A percentile compares a stretch with the other conserved stretches of the same genome.
Evolutionary conservation across 2,113 vertebrate genomes (phyloP).

Genomic region (Stigmatopora nigra): DNA sequence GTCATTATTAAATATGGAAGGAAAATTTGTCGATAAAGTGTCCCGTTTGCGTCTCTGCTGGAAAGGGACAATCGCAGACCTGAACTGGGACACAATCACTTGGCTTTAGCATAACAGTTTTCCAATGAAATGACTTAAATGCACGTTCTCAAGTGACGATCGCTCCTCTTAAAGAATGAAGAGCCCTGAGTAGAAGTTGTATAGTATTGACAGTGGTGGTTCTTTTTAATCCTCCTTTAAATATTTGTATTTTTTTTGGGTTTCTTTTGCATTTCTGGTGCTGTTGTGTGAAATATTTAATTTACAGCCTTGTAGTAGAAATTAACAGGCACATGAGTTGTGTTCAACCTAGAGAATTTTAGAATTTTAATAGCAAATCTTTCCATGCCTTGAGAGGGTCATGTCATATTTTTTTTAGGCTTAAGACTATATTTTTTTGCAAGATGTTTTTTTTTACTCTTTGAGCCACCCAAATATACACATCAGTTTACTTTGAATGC

Average conservation of each 20-base stretch:
- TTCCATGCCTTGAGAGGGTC: background rate
- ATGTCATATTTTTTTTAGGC: background rate
- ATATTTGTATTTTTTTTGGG: constrained; percentile 6
- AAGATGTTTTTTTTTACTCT: background rate
- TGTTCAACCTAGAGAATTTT: background rate
- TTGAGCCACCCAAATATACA: background rate
- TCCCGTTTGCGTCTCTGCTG: constrained; percentile 52
- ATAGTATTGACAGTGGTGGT: constrained; percentile 35
- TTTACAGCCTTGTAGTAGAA: background rate
- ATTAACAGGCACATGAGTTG: constrained; percentile 7
- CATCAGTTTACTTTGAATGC: background rate
- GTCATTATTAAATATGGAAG: constrained; percentile 26
- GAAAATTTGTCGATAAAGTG: constrained; percentile 1
- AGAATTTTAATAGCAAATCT: background rate
- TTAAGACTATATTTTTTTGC: background rate
- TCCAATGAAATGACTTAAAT: constrained; percentile 17
- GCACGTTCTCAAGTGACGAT: constrained; percentile 26
- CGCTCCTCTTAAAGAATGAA: constrained; percentile 31
- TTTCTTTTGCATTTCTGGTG: background rate
- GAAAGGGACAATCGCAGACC: constrained; percentile 42
- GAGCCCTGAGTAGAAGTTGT: constrained; percentile 24
- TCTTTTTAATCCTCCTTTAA: constrained; percentile 13
- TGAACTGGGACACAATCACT: constrained; percentile 14
- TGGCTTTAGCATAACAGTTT: constrained; percentile 15
- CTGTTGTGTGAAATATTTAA: constrained; percentile 19